Evolutionary conservation across 2,888 invertebrate genomes (phyloP).

Genomic region (Nephrotoma appendiculata): DNA sequence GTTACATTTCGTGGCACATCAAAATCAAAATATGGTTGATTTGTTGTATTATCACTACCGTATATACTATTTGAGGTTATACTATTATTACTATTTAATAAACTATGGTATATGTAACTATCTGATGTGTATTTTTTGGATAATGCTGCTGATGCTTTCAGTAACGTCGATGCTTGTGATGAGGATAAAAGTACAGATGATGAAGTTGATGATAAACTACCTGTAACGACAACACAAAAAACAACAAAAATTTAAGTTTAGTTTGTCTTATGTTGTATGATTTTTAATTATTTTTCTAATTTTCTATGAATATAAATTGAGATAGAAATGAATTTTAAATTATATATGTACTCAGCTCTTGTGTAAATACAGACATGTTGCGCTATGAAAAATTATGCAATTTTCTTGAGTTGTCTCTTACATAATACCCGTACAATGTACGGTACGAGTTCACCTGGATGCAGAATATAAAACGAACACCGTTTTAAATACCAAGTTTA

Average conservation of each 20-base stretch:
- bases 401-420: background rate
- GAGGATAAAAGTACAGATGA: background rate
- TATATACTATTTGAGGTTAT: background rate
- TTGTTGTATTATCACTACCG: background rate
- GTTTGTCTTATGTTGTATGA: background rate
- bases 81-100: background rate
- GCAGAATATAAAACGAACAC: too few species aligned
- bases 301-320: background rate
- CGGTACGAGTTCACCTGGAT: background rate
- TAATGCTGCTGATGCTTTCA: background rate
- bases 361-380: background rate
- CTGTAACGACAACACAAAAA: background rate
- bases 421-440: background rate
- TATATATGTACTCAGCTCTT: background rate
- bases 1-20: conserved; percentile 75
- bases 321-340: background rate
- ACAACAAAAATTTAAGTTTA: background rate
- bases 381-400: background rate
- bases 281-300: background rate
- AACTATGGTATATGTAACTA: background rate
- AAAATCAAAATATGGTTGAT: conserved; percentile 65
- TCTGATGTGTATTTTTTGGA: background rate
- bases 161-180: background rate
- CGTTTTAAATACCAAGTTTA: too few species aligned
- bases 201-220: background rate